Evolutionary conservation across 2,113 vertebrate genomes (phyloP).

Genomic region (Crotalus horridus): DNA sequence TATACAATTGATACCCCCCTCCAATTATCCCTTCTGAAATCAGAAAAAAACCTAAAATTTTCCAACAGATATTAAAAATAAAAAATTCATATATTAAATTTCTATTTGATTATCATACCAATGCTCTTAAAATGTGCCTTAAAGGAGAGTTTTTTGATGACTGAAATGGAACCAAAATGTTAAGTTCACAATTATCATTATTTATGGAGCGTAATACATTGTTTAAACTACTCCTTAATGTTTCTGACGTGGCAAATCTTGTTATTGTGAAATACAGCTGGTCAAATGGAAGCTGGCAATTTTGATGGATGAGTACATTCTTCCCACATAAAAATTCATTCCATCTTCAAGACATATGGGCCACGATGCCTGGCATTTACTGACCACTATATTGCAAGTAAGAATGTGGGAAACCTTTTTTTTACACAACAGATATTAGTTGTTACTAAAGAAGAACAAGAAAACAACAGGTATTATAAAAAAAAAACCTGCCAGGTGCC

Average conservation of each 20-base stretch:
- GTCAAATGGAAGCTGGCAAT: conserved; percentile 13
- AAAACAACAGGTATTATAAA: not conserved
- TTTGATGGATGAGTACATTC: conserved; percentile 20
- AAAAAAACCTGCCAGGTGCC: not conserved
- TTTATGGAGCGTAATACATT: not conserved
- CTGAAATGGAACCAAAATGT: not conserved
- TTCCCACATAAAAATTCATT: conserved; percentile 6
- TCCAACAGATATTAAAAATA: not conserved
- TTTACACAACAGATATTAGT: not conserved
- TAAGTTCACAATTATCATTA: not conserved
- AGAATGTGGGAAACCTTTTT: not conserved
- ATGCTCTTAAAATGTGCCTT: not conserved
- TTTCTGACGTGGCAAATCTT: not conserved
- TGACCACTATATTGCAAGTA: not conserved
- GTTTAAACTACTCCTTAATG: not conserved
- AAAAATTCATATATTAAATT: not conserved
- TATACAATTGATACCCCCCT: not conserved
- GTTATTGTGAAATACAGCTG: not conserved
- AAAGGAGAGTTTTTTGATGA: not conserved
- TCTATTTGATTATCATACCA: not conserved
- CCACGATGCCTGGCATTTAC: not conserved
- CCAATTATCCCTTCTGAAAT: not conserved
- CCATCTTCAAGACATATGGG: conserved; percentile 38
- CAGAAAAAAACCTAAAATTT: not conserved
- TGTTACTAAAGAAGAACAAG: not conserved